Percentiles rank a stretch among this genome's conserved stretches.
phyloP scores from a whole-genome alignment of 2,888 invertebrate genomes.

The Xylophagus ater region DNA sequence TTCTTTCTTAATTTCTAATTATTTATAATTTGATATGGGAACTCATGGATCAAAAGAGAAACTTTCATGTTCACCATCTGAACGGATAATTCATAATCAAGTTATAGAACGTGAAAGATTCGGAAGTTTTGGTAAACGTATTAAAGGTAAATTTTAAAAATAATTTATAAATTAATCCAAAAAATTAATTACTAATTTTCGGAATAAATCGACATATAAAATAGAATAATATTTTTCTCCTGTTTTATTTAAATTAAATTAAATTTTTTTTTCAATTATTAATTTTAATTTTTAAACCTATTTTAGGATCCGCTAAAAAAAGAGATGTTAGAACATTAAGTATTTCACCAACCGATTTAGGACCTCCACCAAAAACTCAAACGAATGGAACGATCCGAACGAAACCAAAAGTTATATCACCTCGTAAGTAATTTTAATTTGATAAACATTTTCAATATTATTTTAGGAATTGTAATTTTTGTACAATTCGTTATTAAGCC shows the following conservation, averaged over 20 bases:
- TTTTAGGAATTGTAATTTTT: too few species aligned
- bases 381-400: slow-evolving; percentile 34
- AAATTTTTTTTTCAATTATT: not conserved
- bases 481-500: too few species aligned
- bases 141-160: slow-evolving; percentile 33
- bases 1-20: too few species aligned
- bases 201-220: too few species aligned
- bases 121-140: slow-evolving; percentile 58
- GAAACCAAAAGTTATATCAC: slow-evolving; percentile 30
- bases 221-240: too few species aligned
- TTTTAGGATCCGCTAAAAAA: slow-evolving; percentile 40
- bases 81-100: slow-evolving; percentile 41
- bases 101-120: slow-evolving; percentile 57
- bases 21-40: slow-evolving; percentile 55
- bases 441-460: too few species aligned
- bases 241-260: too few species aligned
- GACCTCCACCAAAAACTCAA: slow-evolving; percentile 39
- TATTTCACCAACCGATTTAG: slow-evolving; percentile 39
- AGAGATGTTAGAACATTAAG: slow-evolving; percentile 40
- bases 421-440: too few species aligned
- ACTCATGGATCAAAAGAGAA: slow-evolving; percentile 69
- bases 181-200: not conserved
- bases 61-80: slow-evolving; percentile 54
- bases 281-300: not conserved
- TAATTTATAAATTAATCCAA: too few species aligned